Conservation (phyloP, 2,888 invertebrate genomes). For the Microplitis manilae region DNA sequence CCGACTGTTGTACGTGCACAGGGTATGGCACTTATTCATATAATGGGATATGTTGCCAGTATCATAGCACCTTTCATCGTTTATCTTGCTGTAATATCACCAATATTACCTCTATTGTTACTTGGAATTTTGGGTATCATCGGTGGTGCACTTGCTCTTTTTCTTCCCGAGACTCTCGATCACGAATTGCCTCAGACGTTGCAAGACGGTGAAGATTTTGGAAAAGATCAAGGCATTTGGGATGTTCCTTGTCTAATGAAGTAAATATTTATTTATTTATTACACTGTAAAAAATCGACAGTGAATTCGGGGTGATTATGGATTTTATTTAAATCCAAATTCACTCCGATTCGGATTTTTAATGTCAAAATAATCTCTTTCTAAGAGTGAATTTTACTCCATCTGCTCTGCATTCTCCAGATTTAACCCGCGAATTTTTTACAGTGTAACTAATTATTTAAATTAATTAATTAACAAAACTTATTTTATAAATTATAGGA, state of each 20-base stretch:
- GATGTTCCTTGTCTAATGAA: constrained; percentile 85
- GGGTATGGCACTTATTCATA: constrained; percentile 88
- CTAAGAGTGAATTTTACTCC: too few relatives aligned
- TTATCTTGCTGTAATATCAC: constrained; percentile 82
- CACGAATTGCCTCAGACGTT: constrained; percentile 89
- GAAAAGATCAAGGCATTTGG: constrained; percentile 84
- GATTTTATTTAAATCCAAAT: too few relatives aligned
- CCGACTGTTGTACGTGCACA: constrained; percentile 91
- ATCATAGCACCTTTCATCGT: constrained; percentile 89
- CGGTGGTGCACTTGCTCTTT: constrained; percentile 84
- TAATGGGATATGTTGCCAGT: constrained; percentile 90
- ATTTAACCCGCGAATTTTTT: too few relatives aligned
- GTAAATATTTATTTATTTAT: constrained; percentile 69
- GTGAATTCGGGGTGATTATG: too few relatives aligned
- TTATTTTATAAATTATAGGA: constrained; percentile 55
- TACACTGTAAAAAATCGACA: too few relatives aligned
- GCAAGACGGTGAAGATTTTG: constrained; percentile 89
- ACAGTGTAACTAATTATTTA: background rate
- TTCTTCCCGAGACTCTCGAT: constrained; percentile 89
- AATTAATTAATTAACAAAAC: background rate
- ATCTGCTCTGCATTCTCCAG: too few relatives aligned
- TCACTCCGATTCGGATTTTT: too few relatives aligned
- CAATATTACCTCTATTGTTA: constrained; percentile 83
- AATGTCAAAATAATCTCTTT: too few relatives aligned
- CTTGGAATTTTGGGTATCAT: constrained; percentile 83